Evolutionary conservation across 2,888 invertebrate genomes (phyloP), one percentile per base, ranked within the genome.

Genomic region (Ophraella communa): DNA sequence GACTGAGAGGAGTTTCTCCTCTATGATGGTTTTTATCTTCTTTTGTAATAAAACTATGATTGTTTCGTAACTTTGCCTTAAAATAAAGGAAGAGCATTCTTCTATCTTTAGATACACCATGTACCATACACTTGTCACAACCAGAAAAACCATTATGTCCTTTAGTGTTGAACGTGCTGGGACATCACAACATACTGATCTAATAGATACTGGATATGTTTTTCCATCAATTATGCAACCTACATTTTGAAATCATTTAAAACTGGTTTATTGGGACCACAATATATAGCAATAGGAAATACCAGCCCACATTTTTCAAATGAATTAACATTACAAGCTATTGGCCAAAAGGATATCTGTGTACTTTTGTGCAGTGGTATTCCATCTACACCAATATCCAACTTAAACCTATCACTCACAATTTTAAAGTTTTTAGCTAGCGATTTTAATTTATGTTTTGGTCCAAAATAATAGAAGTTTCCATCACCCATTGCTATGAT

Each of bases 61-160:
- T 11, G 8, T 3, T 11, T 33, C 33, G 8, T 33, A 11, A 11
- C 8, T 8, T 33, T 11, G 33, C 33, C 11, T 8, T 11, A 8
- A 33, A 33, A 33, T 33, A 3, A 11, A 11, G 11, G 11, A 68
- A 74, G 8, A 44, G 30, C 69, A 73, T 71, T 64, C 61, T 51
- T 55, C 54, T 62, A 58, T 69, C 63, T 10, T 33, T 54, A 65
- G 64, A 65, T 47, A 54, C 42, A 7, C 72, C 72, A 17, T 21
- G 23, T n/a, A 20, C 47, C 17, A 27, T 45, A 58, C 58, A 52
- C 58, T 64, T 67, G 39, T 59, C 66, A 59, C 45, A 74, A 14
- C 72, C 72, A 52, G 56, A 59, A 61, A 70, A 74, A 24, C 65
- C 68, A 64, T 68, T 73, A 60, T 73, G 73, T 10, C 62, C 65